A percentile compares a stretch with the other conserved stretches of the same genome.
Evolutionary conservation across 92 coral and sea anemone species (phyloP).

Genomic region (Phenganax marumi): DNA sequence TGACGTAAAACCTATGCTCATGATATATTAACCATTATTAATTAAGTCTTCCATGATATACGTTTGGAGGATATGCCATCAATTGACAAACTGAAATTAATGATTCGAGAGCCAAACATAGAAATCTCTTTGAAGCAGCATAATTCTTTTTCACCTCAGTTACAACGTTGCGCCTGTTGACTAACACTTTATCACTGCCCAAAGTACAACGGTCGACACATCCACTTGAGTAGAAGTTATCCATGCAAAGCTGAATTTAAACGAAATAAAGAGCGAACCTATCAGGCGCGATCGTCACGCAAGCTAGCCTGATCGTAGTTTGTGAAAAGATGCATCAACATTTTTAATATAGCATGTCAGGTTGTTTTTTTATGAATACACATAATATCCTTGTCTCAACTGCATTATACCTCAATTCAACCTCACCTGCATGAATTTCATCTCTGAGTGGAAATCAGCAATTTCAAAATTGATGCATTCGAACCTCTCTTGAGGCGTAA

Average conservation of each 20-base stretch:
- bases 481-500: too few relatives aligned
- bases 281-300: too few relatives aligned
- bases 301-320: too few relatives aligned
- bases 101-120: neutral
- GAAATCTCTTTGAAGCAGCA: neutral
- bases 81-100: neutral
- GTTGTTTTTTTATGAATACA: too few relatives aligned
- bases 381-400: too few relatives aligned
- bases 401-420: too few relatives aligned
- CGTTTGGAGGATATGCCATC: neutral
- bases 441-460: too few relatives aligned
- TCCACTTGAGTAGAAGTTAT: neutral
- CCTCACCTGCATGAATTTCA: too few relatives aligned
- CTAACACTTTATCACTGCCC: neutral
- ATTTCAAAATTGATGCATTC: too few relatives aligned
- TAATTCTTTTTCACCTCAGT: neutral
- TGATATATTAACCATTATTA: neutral
- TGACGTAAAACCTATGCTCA: neutral
- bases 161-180: neutral
- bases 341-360: too few relatives aligned
- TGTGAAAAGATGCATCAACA: too few relatives aligned
- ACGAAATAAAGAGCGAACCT: neutral
- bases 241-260: conserved; percentile 16
- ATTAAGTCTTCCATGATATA: neutral
- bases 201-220: conserved; percentile 10